Base-by-base conservation (phyloP, 1,140 invertebrate species). In the Diachasmimorpha longicaudata region DNA sequence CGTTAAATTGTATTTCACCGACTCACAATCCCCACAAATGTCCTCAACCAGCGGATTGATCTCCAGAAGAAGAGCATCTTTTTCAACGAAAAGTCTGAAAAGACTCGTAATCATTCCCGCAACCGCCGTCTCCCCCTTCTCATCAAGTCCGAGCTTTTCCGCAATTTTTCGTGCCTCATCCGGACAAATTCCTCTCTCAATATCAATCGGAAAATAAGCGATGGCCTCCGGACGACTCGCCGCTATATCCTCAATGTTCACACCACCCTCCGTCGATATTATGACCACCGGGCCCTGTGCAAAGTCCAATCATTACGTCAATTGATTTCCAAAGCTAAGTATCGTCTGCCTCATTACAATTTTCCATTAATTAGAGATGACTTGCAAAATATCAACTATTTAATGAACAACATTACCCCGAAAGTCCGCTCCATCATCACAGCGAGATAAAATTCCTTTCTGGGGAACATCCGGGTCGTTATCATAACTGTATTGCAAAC, bases 21-120 rank as follows among this genome's bases (percentile, higher is more conserved):
- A 70, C 92, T 91, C 92, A 97, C 96, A 97, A 86, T 94, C 90
- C 73, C 94, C 93, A 82, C 93, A 90, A 36, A 95, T 94, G 87
- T 99, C 97, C 87, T 99, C 97, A 52, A 97, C 97, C 84, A 98
- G 96, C 31, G 98, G 98, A 90, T 99, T 99, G 42, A 99, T 95
- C 91, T 99, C 98, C 79, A 99, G 93, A 58, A 99, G 90, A 14
- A 97, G 92, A n/a, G 96, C 96, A 90, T 99, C 98, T 83, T 96
- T 96, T 79, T 96, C 93, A 0, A 96, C 87, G 84, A 99, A 99
- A 76, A 99, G 87, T 73, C 95, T 91, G 86, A 99, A 99, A 82
- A 99, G 91, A 82, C 94, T 97, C 16, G 95, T 84, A 37, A 99
- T 93, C 89, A 98, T 94, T 31, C 95, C 91, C 0, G 92, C 91